These are phyloP conservation scores for Nipponacmea schrenckii DNA, from an alignment of 2,888 invertebrate genomes.

Conservation along the genomic window DNA sequence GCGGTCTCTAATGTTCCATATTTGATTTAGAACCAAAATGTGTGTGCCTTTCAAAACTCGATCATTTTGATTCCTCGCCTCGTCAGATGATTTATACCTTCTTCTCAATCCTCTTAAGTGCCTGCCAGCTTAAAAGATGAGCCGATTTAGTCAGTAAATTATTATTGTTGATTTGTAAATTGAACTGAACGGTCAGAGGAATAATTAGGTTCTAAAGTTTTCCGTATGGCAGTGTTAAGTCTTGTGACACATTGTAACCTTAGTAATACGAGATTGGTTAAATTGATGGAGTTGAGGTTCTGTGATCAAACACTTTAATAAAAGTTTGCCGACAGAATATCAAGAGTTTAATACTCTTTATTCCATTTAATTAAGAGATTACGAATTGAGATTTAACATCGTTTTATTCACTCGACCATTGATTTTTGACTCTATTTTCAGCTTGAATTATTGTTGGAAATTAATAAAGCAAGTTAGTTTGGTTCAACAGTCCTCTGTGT, in stretches of 20 bases:
- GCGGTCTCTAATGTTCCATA: too few relatives aligned
- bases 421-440: neutral
- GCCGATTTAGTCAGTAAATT: too few relatives aligned
- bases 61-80: too few relatives aligned
- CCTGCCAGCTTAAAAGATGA: too few relatives aligned
- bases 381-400: conserved; percentile 2
- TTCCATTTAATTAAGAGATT: neutral
- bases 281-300: conserved; percentile 5
- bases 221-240: conserved; percentile 8
- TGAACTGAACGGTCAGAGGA: too few relatives aligned
- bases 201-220: neutral
- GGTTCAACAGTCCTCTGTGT: too few relatives aligned
- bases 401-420: neutral
- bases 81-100: too few relatives aligned
- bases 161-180: too few relatives aligned
- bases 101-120: too few relatives aligned
- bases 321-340: conserved; percentile 7
- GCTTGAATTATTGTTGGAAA: neutral
- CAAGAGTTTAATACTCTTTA: conserved; percentile 4
- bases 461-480: conserved; percentile 1
- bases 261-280: neutral
- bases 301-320: conserved; percentile 6
- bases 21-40: too few relatives aligned
- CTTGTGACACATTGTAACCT: conserved; percentile 2
- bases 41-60: too few relatives aligned